Conservation (phyloP, 2,888 invertebrate species). For the Eucriotettix oculatus region DNA sequence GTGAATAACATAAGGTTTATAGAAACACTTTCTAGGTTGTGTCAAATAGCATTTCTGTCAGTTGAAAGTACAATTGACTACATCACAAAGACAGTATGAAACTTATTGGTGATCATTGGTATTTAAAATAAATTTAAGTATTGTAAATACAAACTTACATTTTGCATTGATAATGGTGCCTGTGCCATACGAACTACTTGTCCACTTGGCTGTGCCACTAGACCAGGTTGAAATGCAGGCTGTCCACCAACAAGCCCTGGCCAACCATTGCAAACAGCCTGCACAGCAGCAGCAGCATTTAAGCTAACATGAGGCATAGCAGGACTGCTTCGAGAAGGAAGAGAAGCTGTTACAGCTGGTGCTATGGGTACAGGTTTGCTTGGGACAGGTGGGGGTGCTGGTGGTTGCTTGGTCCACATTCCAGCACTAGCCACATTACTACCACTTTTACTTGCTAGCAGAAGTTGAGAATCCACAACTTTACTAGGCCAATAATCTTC, state of each 20-base stretch:
- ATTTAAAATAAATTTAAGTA: too few species aligned
- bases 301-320: slow-evolving; percentile 1
- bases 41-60: too few species aligned
- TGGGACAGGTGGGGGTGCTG: slow-evolving; percentile 9
- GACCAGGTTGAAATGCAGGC: slow-evolving; percentile 24
- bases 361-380: slow-evolving; percentile 29
- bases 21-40: too few species aligned
- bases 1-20: too few species aligned
- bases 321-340: slow-evolving; percentile 15
- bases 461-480: slow-evolving; percentile 63
- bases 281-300: slow-evolving; percentile 17
- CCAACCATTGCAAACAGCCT: slow-evolving; percentile 28
- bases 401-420: slow-evolving; percentile 16
- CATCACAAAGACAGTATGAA: too few species aligned
- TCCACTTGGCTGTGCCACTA: slow-evolving; percentile 19
- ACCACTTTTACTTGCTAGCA: slow-evolving; percentile 32
- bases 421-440: slow-evolving; percentile 12
- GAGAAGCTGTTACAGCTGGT: slow-evolving; percentile 52
- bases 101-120: too few species aligned
- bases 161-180: slow-evolving; percentile 19
- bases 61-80: too few species aligned
- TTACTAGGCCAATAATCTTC: slow-evolving; percentile 90
- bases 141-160: slow-evolving; percentile 19
- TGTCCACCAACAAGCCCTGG: slow-evolving; percentile 28
- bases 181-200: slow-evolving; percentile 24